These are phyloP conservation scores for Onychorhynchus coronatus DNA, from an alignment of 2,113 vertebrate genomes.

Conservation along the genomic window DNA sequence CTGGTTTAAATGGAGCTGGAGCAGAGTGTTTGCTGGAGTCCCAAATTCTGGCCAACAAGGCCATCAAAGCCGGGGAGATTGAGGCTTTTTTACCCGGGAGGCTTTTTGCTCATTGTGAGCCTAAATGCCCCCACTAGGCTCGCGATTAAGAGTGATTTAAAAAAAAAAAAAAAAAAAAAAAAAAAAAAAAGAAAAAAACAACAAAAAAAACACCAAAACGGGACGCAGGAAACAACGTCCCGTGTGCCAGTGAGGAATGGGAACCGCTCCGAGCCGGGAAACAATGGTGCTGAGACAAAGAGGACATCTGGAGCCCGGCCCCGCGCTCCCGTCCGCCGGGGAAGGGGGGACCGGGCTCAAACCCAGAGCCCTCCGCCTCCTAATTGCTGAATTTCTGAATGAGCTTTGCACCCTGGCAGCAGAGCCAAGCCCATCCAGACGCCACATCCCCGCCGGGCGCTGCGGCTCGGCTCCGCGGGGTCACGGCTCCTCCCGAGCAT, in stretches of 20 bases:
- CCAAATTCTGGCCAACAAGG: slow-evolving; percentile 50
- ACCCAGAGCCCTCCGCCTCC: background rate
- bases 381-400: background rate
- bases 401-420: fast-evolving
- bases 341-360: fast-evolving
- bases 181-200: too few relatives aligned
- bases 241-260: background rate
- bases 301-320: slow-evolving; percentile 29
- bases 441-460: too few relatives aligned
- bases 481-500: too few relatives aligned
- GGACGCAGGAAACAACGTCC: background rate
- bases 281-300: slow-evolving; percentile 11
- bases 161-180: background rate
- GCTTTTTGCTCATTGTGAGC: slow-evolving; percentile 39
- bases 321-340: background rate
- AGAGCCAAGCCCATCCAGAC: background rate
- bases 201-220: too few relatives aligned
- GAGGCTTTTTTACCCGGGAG: slow-evolving; percentile 34
- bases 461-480: too few relatives aligned
- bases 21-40: slow-evolving; percentile 5
- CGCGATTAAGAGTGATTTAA: slow-evolving; percentile 27
- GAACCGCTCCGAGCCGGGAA: background rate
- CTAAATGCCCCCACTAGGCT: slow-evolving; percentile 29
- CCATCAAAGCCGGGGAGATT: slow-evolving; percentile 39
- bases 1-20: slow-evolving; percentile 28